A percentile compares a stretch with the other conserved stretches of the same genome.
phyloP scores from a whole-genome alignment of 2,888 invertebrate genomes.

The Habrosyne pyritoides region DNA sequence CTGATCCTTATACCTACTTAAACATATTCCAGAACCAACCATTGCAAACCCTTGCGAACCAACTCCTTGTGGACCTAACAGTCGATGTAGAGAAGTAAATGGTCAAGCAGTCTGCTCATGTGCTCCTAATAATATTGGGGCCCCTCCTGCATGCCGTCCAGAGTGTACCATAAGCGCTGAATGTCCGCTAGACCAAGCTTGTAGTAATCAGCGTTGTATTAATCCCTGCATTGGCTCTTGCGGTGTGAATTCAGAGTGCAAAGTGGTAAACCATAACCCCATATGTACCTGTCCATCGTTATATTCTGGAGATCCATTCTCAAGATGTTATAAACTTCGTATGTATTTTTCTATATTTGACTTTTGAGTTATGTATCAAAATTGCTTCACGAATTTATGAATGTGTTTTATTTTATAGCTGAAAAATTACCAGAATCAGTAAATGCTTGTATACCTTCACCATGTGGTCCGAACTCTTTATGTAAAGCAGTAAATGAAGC shows the following conservation, averaged over 20 bases:
- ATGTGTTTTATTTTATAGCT: conserved; percentile 57
- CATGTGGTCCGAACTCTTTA: conserved; percentile 90
- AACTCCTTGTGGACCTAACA: conserved; percentile 86
- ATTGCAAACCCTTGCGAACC: conserved; percentile 84
- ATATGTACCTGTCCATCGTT: conserved; percentile 87
- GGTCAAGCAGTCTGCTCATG: conserved; percentile 89
- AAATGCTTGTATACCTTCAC: conserved; percentile 89
- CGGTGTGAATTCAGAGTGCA: conserved; percentile 88
- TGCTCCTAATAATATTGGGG: conserved; percentile 84
- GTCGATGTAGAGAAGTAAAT: conserved; percentile 84
- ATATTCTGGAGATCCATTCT: conserved; percentile 87
- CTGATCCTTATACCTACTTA: background rate
- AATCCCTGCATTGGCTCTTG: conserved; percentile 90
- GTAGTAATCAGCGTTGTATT: conserved; percentile 87
- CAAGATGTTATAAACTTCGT: conserved; percentile 83
- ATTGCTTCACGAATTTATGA: background rate
- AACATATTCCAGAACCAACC: conserved; percentile 75
- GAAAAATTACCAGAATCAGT: conserved; percentile 74
- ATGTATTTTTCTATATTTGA: conserved; percentile 47
- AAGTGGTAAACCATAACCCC: conserved; percentile 90
- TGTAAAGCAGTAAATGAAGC: conserved; percentile 87
- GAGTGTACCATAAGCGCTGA: conserved; percentile 89
- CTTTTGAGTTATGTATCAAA: conserved; percentile 9
- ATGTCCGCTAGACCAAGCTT: conserved; percentile 88
- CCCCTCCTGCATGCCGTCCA: conserved; percentile 87